These are phyloP conservation scores for Ptychoptera contaminata DNA, from an alignment of 2,888 invertebrate genomes.

Conservation along the genomic window DNA sequence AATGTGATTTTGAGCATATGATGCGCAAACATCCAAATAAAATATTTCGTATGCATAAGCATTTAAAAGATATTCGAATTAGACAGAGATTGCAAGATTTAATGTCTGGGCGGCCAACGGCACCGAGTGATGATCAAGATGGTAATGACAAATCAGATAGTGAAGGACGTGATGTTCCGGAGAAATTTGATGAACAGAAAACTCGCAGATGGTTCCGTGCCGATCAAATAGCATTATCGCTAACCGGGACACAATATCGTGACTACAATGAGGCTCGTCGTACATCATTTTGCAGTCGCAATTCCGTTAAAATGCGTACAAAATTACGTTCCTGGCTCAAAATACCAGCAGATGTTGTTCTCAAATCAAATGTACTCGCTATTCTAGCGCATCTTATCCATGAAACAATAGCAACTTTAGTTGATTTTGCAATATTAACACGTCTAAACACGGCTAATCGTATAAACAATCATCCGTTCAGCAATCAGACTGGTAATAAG, in stretches of 20 bases:
- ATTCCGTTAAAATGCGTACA: slow-evolving; percentile 34
- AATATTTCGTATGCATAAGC: slow-evolving; percentile 58
- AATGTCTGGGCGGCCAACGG: slow-evolving; percentile 23
- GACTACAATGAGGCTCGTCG: slow-evolving; percentile 67
- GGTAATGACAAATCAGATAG: slow-evolving; percentile 36
- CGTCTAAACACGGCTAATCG: slow-evolving; percentile 58
- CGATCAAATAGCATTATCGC: slow-evolving; percentile 40
- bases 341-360: slow-evolving; percentile 42
- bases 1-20: slow-evolving; percentile 62
- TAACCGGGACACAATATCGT: slow-evolving; percentile 46
- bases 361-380: slow-evolving; percentile 49
- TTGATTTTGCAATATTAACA: slow-evolving; percentile 68
- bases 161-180: slow-evolving; percentile 36
- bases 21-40: slow-evolving; percentile 68
- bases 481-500: slow-evolving; percentile 32
- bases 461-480: slow-evolving; percentile 50
- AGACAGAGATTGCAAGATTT: slow-evolving; percentile 24
- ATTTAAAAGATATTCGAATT: slow-evolving; percentile 43
- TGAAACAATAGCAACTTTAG: slow-evolving; percentile 78
- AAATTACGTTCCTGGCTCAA: slow-evolving; percentile 49
- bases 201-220: slow-evolving; percentile 35
- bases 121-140: slow-evolving; percentile 26
- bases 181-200: slow-evolving; percentile 28
- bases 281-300: slow-evolving; percentile 48
- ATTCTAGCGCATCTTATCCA: slow-evolving; percentile 74